Conservation (phyloP, 2,888 invertebrate species). For the Phymatocera aterrima region DNA sequence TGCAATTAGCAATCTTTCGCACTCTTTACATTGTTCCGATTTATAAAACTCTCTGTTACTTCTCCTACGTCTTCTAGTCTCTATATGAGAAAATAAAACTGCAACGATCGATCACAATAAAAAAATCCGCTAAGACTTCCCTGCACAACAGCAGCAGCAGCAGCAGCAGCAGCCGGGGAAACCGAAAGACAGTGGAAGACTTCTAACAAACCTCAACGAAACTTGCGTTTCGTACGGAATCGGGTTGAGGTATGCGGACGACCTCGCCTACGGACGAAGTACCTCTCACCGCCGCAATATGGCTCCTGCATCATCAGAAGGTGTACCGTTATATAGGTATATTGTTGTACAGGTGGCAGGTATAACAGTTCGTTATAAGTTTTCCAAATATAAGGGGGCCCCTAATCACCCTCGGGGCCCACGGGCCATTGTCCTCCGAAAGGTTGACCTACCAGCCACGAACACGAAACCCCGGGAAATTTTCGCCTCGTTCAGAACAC, state of each 20-base stretch:
- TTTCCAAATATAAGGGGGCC: constrained; percentile 44
- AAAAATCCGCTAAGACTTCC: not conserved
- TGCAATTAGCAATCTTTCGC: no score
- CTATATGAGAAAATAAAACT: no score
- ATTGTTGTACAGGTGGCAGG: constrained; percentile 44
- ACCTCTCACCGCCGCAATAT: constrained; percentile 56
- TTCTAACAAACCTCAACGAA: constrained; percentile 46
- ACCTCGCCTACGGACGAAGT: constrained; percentile 71
- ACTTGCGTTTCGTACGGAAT: constrained; percentile 69
- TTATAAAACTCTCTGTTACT: no score
- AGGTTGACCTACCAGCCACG: not conserved
- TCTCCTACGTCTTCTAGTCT: no score
- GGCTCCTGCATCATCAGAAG: constrained; percentile 63
- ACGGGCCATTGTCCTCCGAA: constrained; percentile 37
- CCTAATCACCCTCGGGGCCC: constrained; percentile 27
- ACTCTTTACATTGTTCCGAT: no score
- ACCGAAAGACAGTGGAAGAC: constrained; percentile 14
- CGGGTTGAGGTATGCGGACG: constrained; percentile 72
- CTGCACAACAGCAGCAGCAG: no score
- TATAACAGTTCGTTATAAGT: constrained; percentile 28
- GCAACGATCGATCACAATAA: no score
- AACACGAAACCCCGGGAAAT: not conserved
- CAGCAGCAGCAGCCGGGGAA: no score
- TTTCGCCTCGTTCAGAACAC: not conserved
- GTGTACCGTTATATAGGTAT: constrained; percentile 42